These are phyloP conservation scores for Sparidentex hasta DNA, from an alignment of 2,797 vertebrate genomes.

Conservation along the genomic window DNA sequence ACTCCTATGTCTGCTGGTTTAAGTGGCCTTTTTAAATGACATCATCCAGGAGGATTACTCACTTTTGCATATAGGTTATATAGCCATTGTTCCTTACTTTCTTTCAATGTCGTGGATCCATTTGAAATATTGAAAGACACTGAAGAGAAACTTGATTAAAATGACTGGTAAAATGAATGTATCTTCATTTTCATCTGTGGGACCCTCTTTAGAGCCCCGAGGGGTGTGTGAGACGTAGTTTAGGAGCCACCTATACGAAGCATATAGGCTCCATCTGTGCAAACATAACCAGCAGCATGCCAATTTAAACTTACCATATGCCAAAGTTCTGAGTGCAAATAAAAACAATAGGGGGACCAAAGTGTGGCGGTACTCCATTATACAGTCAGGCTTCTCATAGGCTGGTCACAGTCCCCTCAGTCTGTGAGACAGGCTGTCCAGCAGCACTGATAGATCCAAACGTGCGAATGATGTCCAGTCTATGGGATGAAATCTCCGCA, in stretches of 20 bases:
- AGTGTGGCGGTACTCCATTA: conserved; percentile 81
- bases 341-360: conserved; percentile 72
- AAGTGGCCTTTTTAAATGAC: conserved; percentile 72
- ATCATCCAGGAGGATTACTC: conserved; percentile 54
- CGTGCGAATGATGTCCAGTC: neutral
- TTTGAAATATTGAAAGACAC: neutral
- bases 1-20: conserved; percentile 53
- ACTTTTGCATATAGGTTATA: neutral
- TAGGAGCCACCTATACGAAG: conserved; percentile 19
- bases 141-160: neutral
- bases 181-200: neutral
- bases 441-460: conserved; percentile 52
- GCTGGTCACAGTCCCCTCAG: conserved; percentile 29
- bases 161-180: neutral
- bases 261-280: conserved; percentile 58
- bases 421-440: conserved; percentile 41
- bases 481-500: conserved; percentile 40
- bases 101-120: neutral
- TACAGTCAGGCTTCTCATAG: conserved; percentile 54
- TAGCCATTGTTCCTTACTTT: neutral
- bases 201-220: neutral
- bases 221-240: conserved; percentile 24
- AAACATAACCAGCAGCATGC: conserved; percentile 46
- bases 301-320: conserved; percentile 81
- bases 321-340: conserved; percentile 76